These are phyloP conservation scores for Dissostichus mawsoni DNA, from an alignment of 2,113 vertebrate species.

Conservation along the genomic window DNA sequence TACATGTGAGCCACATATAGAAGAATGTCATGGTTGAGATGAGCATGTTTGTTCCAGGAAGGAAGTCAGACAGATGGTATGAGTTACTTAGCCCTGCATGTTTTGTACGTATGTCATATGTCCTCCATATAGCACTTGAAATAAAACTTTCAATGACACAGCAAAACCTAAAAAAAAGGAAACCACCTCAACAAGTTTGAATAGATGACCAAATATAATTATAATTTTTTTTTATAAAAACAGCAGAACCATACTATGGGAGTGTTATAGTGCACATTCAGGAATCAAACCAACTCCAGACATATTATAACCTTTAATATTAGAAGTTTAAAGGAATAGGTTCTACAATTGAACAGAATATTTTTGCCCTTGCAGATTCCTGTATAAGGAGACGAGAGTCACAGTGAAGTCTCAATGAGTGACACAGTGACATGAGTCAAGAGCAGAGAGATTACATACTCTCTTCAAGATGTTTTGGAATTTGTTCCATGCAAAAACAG, in stretches of 20 bases:
- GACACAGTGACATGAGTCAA: conserved; percentile 36
- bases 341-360: neutral
- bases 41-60: conserved; percentile 20
- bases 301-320: neutral
- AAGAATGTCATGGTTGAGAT: conserved; percentile 1
- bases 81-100: conserved; percentile 42
- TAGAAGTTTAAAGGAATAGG: neutral
- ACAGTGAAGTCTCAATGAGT: conserved; percentile 40
- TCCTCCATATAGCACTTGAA: conserved; percentile 11
- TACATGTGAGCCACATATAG: conserved; percentile 30
- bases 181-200: neutral
- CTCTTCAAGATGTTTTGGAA: neutral
- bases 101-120: neutral
- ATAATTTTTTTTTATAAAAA: neutral
- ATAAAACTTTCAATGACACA: neutral
- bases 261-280: neutral
- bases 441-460: conserved; percentile 34
- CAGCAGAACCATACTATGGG: neutral
- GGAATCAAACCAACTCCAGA: neutral
- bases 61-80: conserved; percentile 40
- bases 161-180: neutral
- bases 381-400: conserved; percentile 32
- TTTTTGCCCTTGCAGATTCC: conserved; percentile 16
- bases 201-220: neutral
- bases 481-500: conserved; percentile 22